A percentile compares a stretch with the other conserved stretches of the same genome.
phyloP scores from a whole-genome alignment of 1,140 invertebrate species.

The Subanguina moxae region DNA sequence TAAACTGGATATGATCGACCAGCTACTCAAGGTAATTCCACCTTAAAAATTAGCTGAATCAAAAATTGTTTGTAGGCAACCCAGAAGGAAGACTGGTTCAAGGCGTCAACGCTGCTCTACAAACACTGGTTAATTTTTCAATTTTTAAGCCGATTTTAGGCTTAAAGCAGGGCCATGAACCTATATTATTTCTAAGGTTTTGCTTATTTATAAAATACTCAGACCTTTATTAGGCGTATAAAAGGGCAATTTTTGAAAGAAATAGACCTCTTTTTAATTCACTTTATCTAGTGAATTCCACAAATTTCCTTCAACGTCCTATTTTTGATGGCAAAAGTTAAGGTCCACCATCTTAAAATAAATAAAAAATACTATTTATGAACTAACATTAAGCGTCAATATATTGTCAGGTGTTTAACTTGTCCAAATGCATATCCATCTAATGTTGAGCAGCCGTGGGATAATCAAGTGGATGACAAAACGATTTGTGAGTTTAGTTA shows the following conservation, averaged over 20 bases:
- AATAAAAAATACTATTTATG: conserved; percentile 6
- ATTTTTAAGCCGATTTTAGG: conserved; percentile 28
- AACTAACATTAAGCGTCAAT: conserved; percentile 5
- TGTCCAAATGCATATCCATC: neutral
- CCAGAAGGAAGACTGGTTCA: conserved; percentile 38
- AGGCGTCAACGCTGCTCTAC: conserved; percentile 42
- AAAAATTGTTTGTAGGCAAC: conserved; percentile 14
- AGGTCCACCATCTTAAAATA: no score
- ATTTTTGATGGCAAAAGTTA: no score
- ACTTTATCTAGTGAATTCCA: no score
- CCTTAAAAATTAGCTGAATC: no score
- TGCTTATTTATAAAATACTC: conserved; percentile 16
- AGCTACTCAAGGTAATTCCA: no score
- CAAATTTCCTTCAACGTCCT: no score
- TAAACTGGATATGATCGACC: no score
- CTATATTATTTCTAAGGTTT: conserved; percentile 37
- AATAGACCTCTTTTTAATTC: no score
- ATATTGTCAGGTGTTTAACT: conserved; percentile 16
- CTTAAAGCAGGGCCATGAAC: conserved; percentile 44
- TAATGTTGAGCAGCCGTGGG: neutral
- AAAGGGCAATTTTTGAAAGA: no score
- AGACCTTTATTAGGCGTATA: no score
- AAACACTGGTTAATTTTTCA: conserved; percentile 44
- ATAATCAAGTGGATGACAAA: no score
- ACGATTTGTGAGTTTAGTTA: neutral